These are phyloP conservation scores for Chiroxiphia lanceolata DNA, from an alignment of 2,797 vertebrate genomes.

Conservation along the genomic window DNA sequence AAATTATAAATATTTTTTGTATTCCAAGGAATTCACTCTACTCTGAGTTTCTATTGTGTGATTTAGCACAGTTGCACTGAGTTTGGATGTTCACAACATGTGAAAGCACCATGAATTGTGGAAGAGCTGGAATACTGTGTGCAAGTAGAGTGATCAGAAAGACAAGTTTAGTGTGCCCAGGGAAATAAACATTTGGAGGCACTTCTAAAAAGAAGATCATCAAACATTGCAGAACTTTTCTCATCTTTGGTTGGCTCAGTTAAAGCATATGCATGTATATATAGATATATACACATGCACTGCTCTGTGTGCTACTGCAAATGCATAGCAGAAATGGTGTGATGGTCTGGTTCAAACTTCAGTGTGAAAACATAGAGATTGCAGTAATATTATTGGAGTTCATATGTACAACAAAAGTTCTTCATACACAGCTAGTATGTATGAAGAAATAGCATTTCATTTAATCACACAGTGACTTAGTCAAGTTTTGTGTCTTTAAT, in stretches of 20 bases:
- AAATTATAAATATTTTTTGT: not conserved
- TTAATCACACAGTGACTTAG: not conserved
- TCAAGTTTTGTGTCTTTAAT: not conserved
- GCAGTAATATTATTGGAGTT: not conserved
- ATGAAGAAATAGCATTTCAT: not conserved
- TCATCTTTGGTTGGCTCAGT: not conserved
- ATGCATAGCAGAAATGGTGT: not conserved
- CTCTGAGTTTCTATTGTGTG: not conserved
- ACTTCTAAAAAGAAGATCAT: not conserved
- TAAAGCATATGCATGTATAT: not conserved
- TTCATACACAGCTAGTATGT: not conserved
- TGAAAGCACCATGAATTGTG: not conserved
- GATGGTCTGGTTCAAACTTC: not conserved
- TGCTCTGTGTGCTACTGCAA: too few species aligned
- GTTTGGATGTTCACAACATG: not conserved
- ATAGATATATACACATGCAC: fast-evolving
- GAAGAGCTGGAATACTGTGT: not conserved
- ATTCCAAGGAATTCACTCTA: not conserved
- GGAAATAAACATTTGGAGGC: not conserved
- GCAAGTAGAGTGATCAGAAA: not conserved
- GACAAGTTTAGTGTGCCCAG: not conserved
- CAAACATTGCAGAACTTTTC: not conserved
- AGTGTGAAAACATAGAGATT: fast-evolving
- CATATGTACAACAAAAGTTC: not conserved
- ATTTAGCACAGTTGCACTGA: not conserved